Percentiles rank a stretch among this genome's conserved stretches.
These are phyloP conservation scores for Timema cristinae DNA, from an alignment of 2,888 invertebrate species.

Conservation along the genomic window DNA sequence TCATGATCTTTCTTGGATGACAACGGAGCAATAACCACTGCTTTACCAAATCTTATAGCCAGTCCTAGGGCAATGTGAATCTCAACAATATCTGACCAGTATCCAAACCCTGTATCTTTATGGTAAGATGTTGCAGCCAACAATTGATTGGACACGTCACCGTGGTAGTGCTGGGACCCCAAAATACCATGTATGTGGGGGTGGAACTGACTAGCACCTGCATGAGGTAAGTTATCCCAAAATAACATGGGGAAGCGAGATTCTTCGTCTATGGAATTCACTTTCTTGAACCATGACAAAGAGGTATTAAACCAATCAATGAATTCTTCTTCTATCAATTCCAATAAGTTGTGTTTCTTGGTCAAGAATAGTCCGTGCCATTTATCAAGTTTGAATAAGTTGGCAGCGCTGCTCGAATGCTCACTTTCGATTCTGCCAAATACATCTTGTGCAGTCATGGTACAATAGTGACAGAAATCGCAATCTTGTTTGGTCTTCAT, in stretches of 20 bases:
- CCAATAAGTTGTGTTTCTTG: conserved; percentile 42
- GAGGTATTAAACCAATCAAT: conserved; percentile 42
- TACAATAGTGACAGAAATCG: conserved; percentile 10
- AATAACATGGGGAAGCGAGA: conserved; percentile 40
- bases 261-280: conserved; percentile 31
- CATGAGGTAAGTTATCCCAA: conserved; percentile 47
- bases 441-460: conserved; percentile 11
- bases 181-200: conserved; percentile 46
- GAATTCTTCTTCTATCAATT: conserved; percentile 40
- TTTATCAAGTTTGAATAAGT: conserved; percentile 45
- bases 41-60: conserved; percentile 38
- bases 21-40: conserved; percentile 42
- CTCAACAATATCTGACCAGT: conserved; percentile 42
- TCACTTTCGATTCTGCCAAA: conserved; percentile 39
- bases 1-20: conserved; percentile 46
- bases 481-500: not conserved
- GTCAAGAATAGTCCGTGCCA: conserved; percentile 45
- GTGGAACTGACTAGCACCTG: conserved; percentile 49
- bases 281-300: conserved; percentile 41
- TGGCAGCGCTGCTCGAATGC: conserved; percentile 43
- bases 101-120: conserved; percentile 37
- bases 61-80: conserved; percentile 43
- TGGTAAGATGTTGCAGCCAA: conserved; percentile 40
- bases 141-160: conserved; percentile 41
- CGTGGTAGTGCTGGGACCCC: conserved; percentile 42